A percentile compares a stretch with the other conserved stretches of the same genome.
phyloP scores from a whole-genome alignment of 2,888 invertebrate species.

The Drosophila histrio region DNA sequence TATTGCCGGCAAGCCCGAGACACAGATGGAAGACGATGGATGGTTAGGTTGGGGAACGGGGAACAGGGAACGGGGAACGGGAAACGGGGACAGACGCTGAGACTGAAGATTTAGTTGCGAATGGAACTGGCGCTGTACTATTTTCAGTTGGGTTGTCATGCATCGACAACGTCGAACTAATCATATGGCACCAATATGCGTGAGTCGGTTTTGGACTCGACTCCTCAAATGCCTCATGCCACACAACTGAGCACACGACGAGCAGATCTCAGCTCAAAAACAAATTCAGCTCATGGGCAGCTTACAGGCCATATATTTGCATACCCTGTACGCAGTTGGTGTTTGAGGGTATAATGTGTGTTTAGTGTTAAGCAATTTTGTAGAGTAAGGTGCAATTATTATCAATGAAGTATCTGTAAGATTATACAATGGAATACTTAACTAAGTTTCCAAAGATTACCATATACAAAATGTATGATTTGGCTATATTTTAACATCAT shows the following conservation, averaged over 20 bases:
- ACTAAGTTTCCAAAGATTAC: no score
- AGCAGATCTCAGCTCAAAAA: conserved; percentile 5
- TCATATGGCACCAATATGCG: conserved; percentile 79
- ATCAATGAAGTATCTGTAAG: no score
- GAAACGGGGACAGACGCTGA: not conserved
- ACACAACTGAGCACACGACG: conserved; percentile 4
- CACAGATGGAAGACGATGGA: conserved; percentile 13
- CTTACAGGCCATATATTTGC: conserved; percentile 5
- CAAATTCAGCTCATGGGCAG: conserved; percentile 24
- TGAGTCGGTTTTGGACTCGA: conserved; percentile 43
- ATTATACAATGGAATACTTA: no score
- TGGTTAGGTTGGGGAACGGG: not conserved
- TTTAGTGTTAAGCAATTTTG: not conserved
- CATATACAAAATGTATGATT: no score
- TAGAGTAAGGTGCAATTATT: no score
- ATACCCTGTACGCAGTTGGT: conserved; percentile 11
- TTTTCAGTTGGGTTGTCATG: conserved; percentile 67
- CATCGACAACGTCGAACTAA: conserved; percentile 70
- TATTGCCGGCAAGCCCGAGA: conserved; percentile 52
- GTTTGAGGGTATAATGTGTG: not conserved
- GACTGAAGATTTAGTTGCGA: conserved; percentile 51
- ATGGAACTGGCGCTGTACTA: conserved; percentile 47
- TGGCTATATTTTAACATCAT: no score
- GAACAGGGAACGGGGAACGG: not conserved
- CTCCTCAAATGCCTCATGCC: conserved; percentile 10